phyloP scores from a whole-genome alignment of 2,888 invertebrate species.

The Dasypogon diadema region DNA sequence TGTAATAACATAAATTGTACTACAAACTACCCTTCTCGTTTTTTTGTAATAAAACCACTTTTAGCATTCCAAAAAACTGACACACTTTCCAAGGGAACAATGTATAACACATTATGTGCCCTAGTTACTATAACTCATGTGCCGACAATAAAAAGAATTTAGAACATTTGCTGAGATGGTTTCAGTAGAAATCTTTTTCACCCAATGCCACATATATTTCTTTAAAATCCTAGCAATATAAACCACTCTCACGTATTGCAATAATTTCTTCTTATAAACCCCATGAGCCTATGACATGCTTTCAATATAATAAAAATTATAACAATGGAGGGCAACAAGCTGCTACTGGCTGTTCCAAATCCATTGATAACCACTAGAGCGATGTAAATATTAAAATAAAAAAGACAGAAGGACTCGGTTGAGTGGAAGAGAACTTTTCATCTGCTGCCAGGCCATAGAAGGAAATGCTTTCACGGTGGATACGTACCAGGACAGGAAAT shows the following conservation, averaged over 20 bases:
- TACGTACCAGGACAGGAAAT: neutral
- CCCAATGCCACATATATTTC: too few species aligned
- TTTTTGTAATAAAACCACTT: too few species aligned
- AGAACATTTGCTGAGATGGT: too few species aligned
- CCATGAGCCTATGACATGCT: neutral
- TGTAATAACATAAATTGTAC: too few species aligned
- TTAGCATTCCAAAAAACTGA: too few species aligned
- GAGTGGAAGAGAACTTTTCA: neutral
- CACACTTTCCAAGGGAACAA: too few species aligned
- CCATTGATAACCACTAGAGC: slow-evolving; percentile 16
- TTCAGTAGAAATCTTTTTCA: too few species aligned
- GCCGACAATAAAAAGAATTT: too few species aligned
- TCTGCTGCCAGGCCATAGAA: neutral
- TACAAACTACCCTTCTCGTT: too few species aligned
- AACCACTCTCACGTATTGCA: slow-evolving; percentile 9
- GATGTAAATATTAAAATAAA: slow-evolving; percentile 29
- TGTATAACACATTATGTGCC: too few species aligned
- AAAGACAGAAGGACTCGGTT: neutral
- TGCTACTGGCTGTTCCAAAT: slow-evolving; percentile 5
- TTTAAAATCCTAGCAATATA: slow-evolving; percentile 1
- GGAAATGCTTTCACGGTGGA: too few species aligned
- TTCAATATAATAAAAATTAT: slow-evolving; percentile 28
- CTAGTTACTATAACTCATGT: too few species aligned
- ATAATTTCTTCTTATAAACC: slow-evolving; percentile 24
- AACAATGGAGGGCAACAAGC: slow-evolving; percentile 23